Evolutionary conservation across 2,888 invertebrate genomes (phyloP).

Genomic region (Entomobrya multifasciata): DNA sequence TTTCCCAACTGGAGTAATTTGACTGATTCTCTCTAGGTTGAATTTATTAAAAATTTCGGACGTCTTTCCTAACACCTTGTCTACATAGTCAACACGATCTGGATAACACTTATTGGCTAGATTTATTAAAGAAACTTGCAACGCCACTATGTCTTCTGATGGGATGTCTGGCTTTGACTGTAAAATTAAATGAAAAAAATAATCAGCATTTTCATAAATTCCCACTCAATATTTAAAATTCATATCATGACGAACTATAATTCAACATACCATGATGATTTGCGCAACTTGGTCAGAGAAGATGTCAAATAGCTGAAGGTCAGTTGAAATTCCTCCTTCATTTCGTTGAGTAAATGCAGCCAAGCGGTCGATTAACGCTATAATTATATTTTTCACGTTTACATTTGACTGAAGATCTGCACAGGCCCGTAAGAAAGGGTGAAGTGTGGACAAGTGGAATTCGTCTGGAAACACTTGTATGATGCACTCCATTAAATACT

Average conservation of each 20-base stretch:
- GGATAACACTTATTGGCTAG: slow-evolving; percentile 98
- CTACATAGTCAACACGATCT: slow-evolving; percentile 95
- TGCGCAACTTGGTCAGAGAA: slow-evolving; percentile 98
- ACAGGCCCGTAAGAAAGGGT: slow-evolving; percentile 97
- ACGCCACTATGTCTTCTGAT: slow-evolving; percentile 95
- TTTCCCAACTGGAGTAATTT: slow-evolving; percentile 92
- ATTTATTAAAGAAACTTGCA: slow-evolving; percentile 96
- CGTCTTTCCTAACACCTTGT: slow-evolving; percentile 95
- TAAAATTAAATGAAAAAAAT: slow-evolving; percentile 79
- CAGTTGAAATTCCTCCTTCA: slow-evolving; percentile 86
- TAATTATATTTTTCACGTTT: slow-evolving; percentile 98
- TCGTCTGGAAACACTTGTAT: slow-evolving; percentile 99
- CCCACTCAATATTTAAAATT: slow-evolving; percentile 4
- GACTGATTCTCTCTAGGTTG: slow-evolving; percentile 90
- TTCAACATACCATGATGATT: slow-evolving; percentile 93
- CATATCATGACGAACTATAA: slow-evolving; percentile 42
- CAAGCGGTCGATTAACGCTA: slow-evolving; percentile 95
- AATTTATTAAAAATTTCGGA: slow-evolving; percentile 94
- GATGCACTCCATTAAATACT: slow-evolving; percentile 99
- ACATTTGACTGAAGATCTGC: slow-evolving; percentile 97
- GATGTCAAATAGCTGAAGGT: slow-evolving; percentile 97
- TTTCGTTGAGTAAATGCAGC: slow-evolving; percentile 91
- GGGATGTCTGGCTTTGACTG: slow-evolving; percentile 97
- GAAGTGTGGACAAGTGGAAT: slow-evolving; percentile 97
- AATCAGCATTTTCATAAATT: background rate